These are phyloP conservation scores for Phytoseiulus persimilis DNA, from an alignment of 2,888 invertebrate species.

Conservation along the genomic window DNA sequence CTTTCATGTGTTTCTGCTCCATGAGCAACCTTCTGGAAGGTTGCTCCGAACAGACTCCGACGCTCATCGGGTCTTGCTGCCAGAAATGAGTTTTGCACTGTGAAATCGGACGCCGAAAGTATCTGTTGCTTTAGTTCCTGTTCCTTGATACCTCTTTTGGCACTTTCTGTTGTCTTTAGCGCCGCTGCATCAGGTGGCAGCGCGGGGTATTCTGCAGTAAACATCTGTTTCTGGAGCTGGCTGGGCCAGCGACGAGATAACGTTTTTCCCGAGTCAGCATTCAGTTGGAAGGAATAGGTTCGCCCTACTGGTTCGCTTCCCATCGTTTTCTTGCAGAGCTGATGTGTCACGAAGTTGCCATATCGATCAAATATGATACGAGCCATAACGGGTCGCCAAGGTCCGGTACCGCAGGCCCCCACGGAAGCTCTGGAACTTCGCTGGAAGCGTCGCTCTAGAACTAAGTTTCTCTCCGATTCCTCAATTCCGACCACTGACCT, in stretches of 20 bases:
- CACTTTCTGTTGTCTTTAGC: not conserved
- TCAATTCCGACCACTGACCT: too few species aligned
- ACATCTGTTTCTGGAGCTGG: not conserved
- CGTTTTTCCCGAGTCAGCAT: not conserved
- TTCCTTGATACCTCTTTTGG: not conserved
- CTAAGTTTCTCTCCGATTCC: too few species aligned
- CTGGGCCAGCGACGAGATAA: not conserved
- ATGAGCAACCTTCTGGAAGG: not conserved
- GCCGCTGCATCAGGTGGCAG: not conserved
- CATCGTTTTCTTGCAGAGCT: too few species aligned
- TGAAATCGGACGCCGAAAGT: not conserved
- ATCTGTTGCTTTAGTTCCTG: not conserved
- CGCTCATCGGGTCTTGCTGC: too few species aligned
- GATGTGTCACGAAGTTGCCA: too few species aligned
- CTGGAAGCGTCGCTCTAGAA: too few species aligned
- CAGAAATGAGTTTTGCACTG: too few species aligned
- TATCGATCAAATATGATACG: too few species aligned
- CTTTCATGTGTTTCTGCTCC: not conserved
- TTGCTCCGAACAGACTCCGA: too few species aligned
- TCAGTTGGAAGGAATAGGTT: not conserved
- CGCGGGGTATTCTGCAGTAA: not conserved
- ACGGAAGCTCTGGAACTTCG: too few species aligned
- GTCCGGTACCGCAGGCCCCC: too few species aligned
- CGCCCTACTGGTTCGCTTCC: not conserved
- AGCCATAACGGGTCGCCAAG: too few species aligned